Base-by-base conservation (phyloP, 2,797 vertebrate genomes). In the Trichosurus vulpecula region DNA sequence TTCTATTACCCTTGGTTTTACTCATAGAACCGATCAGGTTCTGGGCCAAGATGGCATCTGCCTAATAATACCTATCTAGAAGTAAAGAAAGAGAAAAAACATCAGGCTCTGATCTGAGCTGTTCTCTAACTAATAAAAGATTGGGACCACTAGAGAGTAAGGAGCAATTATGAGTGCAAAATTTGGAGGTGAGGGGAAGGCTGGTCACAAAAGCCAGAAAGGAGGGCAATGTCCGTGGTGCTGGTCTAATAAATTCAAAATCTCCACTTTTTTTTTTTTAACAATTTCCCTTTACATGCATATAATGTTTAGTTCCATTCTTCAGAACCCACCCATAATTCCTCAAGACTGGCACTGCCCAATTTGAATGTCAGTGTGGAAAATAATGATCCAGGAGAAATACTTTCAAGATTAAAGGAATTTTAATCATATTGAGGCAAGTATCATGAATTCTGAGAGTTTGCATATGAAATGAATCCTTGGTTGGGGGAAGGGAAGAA, bases 341-440 rank as follows among this genome's bases (percentile, higher is more conserved):
- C 10, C 41, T 51, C 25, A 87, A 47, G 41, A 27, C 93, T 29
- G 8, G 53, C 47, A 58, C 74, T 51, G 51, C 41, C 41, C 52
- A 51, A 87, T 92, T 90, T 61, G 93, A 54, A 81, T 52, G 47
- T 16, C 90, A 87, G 30, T 53, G 81, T 94, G 30, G 29, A 91
- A 95, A 95, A 91, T 30, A 56, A 41, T 92, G 66, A 81, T 51
- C 31, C n/a, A 61, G 31, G 9, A 94, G 92, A 96, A 96, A 92
- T 27, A 90, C 31, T 89, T 93, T 31, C 91, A 94, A 95, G 93
- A 30, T 25, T 13, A 94, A 95, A 96, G 35, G 54, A 95, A 95
- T 92, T 56, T 81, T 27, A 87, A 87, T 81, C 22, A 93, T 94
- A 95, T 30, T 90, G 61, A 92, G 94, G 91, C 25, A 93, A 92